Percentiles rank a stretch among this genome's conserved stretches.
phyloP scores from a whole-genome alignment of 2,888 invertebrate species.

The Tubiluchus corallicola region DNA sequence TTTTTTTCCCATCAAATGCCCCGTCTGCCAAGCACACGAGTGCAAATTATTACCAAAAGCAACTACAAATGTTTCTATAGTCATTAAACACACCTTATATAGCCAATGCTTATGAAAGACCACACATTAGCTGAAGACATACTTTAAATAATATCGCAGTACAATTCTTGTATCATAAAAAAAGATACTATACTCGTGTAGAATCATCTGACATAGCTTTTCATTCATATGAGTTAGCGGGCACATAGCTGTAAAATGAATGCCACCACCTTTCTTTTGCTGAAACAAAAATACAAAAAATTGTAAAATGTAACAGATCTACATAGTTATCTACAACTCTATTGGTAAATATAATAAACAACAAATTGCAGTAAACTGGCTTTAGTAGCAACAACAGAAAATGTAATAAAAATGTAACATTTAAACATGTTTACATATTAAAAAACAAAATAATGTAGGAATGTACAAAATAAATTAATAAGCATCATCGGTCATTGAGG shows the following conservation, averaged over 20 bases:
- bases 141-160: no score
- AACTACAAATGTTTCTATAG: no score
- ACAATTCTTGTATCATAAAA: no score
- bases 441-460: conserved; percentile 10
- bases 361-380: conserved; percentile 7
- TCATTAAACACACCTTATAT: no score
- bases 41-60: no score
- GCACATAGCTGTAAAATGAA: conserved; percentile 91
- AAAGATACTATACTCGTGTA: conserved; percentile 92
- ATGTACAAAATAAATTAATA: background rate
- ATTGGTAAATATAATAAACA: conserved; percentile 14
- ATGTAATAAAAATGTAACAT: background rate
- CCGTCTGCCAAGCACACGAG: no score
- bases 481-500: background rate
- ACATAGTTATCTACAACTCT: conserved; percentile 6
- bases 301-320: conserved; percentile 4
- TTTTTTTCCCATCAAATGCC: no score
- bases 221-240: conserved; percentile 80
- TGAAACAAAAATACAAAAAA: conserved; percentile 22
- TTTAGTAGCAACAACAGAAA: background rate
- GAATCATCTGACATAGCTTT: conserved; percentile 89
- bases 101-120: no score
- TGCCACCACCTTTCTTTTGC: conserved; percentile 84
- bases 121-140: no score
- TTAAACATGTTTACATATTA: conserved; percentile 1